Base-by-base conservation (phyloP, 2,888 invertebrate genomes). In the Elysia crispata region DNA sequence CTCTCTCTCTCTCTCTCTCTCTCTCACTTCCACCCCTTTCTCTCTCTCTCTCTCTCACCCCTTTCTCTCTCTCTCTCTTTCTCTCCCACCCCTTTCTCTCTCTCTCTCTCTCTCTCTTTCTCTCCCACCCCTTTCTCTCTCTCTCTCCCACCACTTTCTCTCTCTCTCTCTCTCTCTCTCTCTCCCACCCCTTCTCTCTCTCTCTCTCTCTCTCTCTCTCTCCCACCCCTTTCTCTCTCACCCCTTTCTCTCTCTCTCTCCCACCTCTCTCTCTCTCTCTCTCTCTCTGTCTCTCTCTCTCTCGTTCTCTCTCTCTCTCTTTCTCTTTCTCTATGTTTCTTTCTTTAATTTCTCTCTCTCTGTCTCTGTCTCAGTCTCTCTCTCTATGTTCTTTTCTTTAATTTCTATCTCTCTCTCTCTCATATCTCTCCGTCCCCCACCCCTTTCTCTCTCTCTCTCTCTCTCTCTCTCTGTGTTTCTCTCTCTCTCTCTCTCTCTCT, bases 201-300 rank as follows among this genome's bases (percentile, higher is more conserved):
- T 72, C 41, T 76, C 66, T 15, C 31, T 50, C 54, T 69, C 57
- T 13, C 50, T 67, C 50, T 77, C 69, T 49, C 50, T 67, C 41
- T 77, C 57, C 23, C 50, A 1, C 25, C 69, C 54, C 20, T 76
- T n/a, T 20, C 41, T 30, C 33, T 33, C 23, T 76, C 76, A 62
- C 75, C 25, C 62, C 60, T 49, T 25, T 49, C 66, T 49, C 49
- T 25, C 13, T 49, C 49, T 64, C 49, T 31, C n/a, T 33, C 0
- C 30, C 0, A 25, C 11, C 23, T n/a, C n/a, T n/a, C n/a, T n/a
- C n/a, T 76, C 50, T 23, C n/a, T n/a, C n/a, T n/a, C n/a, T n/a
- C n/a, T n/a, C n/a, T n/a, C n/a, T n/a, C n/a, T n/a, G n/a, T 11
- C 41, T 41, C 41, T 41, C 11, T 41, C 28, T 20, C 67, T 67